These are phyloP conservation scores for Geophilus truncorum DNA, from an alignment of 2,888 invertebrate genomes.

Conservation along the genomic window DNA sequence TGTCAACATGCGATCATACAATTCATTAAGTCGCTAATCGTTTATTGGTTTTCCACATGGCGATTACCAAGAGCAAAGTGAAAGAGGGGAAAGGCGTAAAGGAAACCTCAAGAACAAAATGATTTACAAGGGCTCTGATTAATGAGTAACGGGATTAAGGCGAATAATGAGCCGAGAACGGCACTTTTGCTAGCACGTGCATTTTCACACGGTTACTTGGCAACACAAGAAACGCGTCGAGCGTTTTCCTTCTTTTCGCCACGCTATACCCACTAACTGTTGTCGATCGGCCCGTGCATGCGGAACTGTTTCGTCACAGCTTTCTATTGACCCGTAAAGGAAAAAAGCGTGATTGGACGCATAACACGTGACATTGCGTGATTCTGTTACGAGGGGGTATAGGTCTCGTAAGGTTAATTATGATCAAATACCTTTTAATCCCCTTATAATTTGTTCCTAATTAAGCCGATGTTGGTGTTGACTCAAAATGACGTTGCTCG, in stretches of 20 bases:
- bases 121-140: slow-evolving; percentile 34
- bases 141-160: slow-evolving; percentile 29
- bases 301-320: not conserved
- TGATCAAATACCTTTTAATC: slow-evolving; percentile 21
- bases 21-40: not conserved
- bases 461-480: not conserved
- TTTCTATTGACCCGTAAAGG: not conserved
- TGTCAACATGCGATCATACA: not conserved
- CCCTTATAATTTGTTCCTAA: slow-evolving; percentile 27
- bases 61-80: not conserved
- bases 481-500: not conserved
- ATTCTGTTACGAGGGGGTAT: not conserved
- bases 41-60: not conserved
- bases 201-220: slow-evolving; percentile 29
- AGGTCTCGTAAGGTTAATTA: not conserved
- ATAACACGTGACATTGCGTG: slow-evolving; percentile 5
- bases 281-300: not conserved
- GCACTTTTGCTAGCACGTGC: slow-evolving; percentile 2
- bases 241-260: not conserved
- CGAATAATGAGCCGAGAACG: slow-evolving; percentile 28
- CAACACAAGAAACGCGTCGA: not conserved
- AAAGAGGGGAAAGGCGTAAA: not conserved
- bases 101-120: slow-evolving; percentile 5
- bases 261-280: not conserved
- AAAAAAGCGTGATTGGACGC: not conserved